phyloP scores from a whole-genome alignment of 1,140 invertebrate genomes.

The Thaumetopoea pityocampa region DNA sequence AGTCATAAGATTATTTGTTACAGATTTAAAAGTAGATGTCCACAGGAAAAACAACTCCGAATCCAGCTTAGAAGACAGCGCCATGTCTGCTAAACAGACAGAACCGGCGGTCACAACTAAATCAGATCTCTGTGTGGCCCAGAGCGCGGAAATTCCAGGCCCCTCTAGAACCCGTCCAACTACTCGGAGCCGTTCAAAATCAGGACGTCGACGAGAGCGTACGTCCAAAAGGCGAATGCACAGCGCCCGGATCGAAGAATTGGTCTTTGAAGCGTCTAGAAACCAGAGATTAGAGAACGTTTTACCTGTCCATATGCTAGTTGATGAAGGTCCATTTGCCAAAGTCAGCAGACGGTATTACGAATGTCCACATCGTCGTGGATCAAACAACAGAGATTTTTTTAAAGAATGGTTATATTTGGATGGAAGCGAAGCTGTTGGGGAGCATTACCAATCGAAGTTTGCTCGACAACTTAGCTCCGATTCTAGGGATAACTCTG shows the following conservation, averaged over 20 bases:
- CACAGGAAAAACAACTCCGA: slow-evolving; percentile 94
- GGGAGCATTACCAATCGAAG: slow-evolving; percentile 66
- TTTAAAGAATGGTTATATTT: slow-evolving; percentile 68
- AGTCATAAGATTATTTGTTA: slow-evolving; percentile 50
- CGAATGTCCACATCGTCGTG: slow-evolving; percentile 52
- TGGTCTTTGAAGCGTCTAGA: slow-evolving; percentile 55
- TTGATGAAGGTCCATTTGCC: slow-evolving; percentile 58
- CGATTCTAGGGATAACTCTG: slow-evolving; percentile 72
- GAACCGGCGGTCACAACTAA: slow-evolving; percentile 52
- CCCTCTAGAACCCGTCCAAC: slow-evolving; percentile 53
- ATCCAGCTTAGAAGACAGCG: slow-evolving; percentile 79
- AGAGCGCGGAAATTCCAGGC: slow-evolving; percentile 38
- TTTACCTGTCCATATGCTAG: slow-evolving; percentile 52
- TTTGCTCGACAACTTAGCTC: slow-evolving; percentile 67
- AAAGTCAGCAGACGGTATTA: slow-evolving; percentile 61
- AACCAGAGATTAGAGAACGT: slow-evolving; percentile 49
- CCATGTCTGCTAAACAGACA: slow-evolving; percentile 42
- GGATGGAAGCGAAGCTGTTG: slow-evolving; percentile 49
- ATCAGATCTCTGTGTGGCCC: slow-evolving; percentile 56
- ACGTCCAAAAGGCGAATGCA: slow-evolving; percentile 45
- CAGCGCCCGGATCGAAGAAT: slow-evolving; percentile 54
- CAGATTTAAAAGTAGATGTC: slow-evolving; percentile 93
- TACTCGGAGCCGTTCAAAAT: slow-evolving; percentile 45
- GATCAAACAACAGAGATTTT: slow-evolving; percentile 55
- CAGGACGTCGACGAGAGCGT: slow-evolving; percentile 49